Base-by-base conservation (phyloP, 2,113 vertebrate species). In the Typhlomys cinereus region DNA sequence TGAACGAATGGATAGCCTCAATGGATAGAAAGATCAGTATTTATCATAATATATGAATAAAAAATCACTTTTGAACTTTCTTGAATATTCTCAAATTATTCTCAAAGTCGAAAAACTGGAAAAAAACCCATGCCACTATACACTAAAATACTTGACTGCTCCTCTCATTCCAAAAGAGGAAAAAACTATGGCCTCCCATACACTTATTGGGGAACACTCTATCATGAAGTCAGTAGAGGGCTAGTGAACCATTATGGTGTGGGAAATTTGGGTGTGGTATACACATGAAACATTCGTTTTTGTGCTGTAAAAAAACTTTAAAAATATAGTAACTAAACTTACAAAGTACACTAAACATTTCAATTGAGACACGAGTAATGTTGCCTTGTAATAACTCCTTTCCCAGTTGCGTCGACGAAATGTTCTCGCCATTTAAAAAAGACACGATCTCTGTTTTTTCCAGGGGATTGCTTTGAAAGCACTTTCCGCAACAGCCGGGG, bases 381-480 rank as follows among this genome's bases (percentile, higher is more conserved):
- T 80, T 52, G 31, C 69, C 80, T 85, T 95, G 36, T 61, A 88
- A 52, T 70, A 83, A 39, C 61, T 17, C 44, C 76, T 92, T 59
- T 92, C 25, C 67, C 52, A 27, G 57, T 91, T 91, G 71, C n/a
- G n/a, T n/a, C n/a, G 41, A 84, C 86, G 66, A 95, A 86, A 88
- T 61, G 14, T 89, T 89, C 86, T 79, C 31, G 87, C 85, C 39
- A 20, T 85, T 41, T n/a, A n/a, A 90, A 61, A 89, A 41, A 97
- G 64, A 78, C 57, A 89, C 93, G 71, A 78, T 85, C 75, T 94
- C 80, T 69, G 87, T 95, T 94, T 81, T 90, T 96, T 95, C 73
- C 75, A 93, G 96, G n/a, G 76, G 18, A 89, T 9, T 76, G 41
- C 85, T 97, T 90, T 97, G 91, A 84, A 95, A 96, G 91, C 85